phyloP scores from a whole-genome alignment of 1,140 invertebrate species.

The Lasaia peninsularis region DNA sequence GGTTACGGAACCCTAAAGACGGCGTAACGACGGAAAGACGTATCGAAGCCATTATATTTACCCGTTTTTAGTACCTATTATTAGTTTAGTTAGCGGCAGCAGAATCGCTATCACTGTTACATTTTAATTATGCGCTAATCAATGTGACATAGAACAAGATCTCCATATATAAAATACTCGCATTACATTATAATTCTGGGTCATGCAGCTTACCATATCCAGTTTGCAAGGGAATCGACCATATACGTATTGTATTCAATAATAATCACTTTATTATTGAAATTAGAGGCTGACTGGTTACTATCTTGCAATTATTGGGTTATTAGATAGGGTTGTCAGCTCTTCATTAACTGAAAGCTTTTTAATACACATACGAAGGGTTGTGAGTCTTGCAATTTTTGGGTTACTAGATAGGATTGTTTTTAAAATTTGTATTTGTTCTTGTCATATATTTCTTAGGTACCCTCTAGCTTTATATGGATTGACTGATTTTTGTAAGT shows the following conservation, averaged over 20 bases:
- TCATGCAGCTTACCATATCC: conserved; percentile 26
- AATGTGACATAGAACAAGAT: conserved; percentile 25
- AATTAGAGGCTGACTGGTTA: conserved; percentile 26
- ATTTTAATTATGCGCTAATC: conserved; percentile 12
- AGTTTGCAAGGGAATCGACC: conserved; percentile 29
- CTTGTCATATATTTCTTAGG: no score
- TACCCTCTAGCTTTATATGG: no score
- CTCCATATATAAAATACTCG: conserved; percentile 29
- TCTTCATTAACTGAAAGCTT: no score
- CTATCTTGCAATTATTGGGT: conserved; percentile 3
- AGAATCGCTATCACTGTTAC: no score
- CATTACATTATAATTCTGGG: conserved; percentile 33
- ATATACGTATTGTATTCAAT: conserved; percentile 27
- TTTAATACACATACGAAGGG: no score
- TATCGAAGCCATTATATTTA: no score
- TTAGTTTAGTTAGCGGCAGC: no score
- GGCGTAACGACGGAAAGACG: no score
- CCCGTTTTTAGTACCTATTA: no score
- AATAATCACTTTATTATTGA: conserved; percentile 28
- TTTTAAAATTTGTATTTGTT: no score
- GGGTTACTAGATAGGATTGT: background rate
- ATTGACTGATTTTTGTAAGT: no score
- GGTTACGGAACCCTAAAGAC: no score
- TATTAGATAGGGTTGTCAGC: background rate
- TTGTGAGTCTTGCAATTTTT: background rate